Base-by-base conservation (phyloP, 2,113 vertebrate genomes). In the Oryzias melastigma region DNA sequence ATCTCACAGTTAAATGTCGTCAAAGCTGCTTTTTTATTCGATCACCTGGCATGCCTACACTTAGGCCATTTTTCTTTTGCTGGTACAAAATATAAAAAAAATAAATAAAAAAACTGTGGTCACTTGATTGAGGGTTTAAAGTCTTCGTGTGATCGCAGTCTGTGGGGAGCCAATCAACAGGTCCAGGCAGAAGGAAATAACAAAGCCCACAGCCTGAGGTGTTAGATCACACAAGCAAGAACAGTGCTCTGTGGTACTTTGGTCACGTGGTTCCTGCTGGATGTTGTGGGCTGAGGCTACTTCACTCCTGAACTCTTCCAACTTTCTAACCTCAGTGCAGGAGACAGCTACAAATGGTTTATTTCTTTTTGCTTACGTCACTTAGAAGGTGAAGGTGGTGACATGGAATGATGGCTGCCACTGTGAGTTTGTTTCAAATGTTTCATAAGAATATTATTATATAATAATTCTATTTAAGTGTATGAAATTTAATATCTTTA, bases 91-190 rank as follows among this genome's bases (percentile, higher is more conserved):
- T 3, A 12, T 12, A 29, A 29, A 29, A 29, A 29, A 29, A 29
- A 29, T 50, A 59, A 20, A 73, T 59, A 59, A 25, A 53, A 22
- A 35, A 44, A 56, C 7, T 35, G 41, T 50, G 53, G 58, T 71
- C 62, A 52, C 20, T 62, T 60, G 50, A 78, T 46, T 67, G 14
- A 57, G 52, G 51, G 44, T 52, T 66, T 62, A 53, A 73, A 45
- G 48, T 42, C 16, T 66, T 22, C 41, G 60, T 46, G 75, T 29
- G 67, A 77, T 64, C 7, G 5, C 46, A 75, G 57, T 19, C 68
- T 68, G 64, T 52, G 40, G 76, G 68, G 52, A 68, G 71, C 80
- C 87, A 90, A 88, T 91, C 87, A 89, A 79, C 85, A 85, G 82
- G 78, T 85, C 53, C 64, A 75, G 46, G 68, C 66, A 57, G 45